Conservation (phyloP, 1,140 invertebrate species). For the Leptonema lineaticorne region DNA sequence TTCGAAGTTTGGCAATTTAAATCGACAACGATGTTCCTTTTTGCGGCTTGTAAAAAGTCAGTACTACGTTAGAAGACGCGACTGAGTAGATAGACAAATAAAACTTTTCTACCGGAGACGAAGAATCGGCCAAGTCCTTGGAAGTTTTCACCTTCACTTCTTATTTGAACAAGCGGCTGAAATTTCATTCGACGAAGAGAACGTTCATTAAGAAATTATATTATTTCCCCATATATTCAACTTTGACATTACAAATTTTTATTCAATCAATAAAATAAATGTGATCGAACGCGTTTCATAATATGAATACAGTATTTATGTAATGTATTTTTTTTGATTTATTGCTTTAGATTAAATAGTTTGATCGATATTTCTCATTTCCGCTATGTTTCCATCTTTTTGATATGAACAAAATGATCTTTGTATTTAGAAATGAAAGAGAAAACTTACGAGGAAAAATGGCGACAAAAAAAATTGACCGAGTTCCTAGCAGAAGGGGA, state of each 20-base stretch:
- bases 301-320: no score
- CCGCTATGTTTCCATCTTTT: neutral
- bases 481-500: neutral
- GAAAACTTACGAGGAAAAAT: neutral
- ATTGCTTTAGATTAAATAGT: no score
- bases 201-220: no score
- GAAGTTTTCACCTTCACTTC: conserved; percentile 24
- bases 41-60: conserved; percentile 10
- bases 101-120: conserved; percentile 14
- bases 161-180: neutral
- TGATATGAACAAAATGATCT: neutral
- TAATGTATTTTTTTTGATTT: no score
- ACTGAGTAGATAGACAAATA: conserved; percentile 19
- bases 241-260: no score
- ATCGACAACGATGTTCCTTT: conserved; percentile 17
- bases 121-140: conserved; percentile 5
- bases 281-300: no score
- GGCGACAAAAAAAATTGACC: no score
- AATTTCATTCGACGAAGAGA: no score
- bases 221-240: no score
- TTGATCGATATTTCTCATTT: no score
- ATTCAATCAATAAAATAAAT: no score
- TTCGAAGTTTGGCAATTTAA: conserved; percentile 27
- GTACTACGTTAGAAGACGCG: neutral
- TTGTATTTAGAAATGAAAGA: neutral